Conservation (phyloP, 1,140 invertebrate species). For the Liolophura sinensis region DNA sequence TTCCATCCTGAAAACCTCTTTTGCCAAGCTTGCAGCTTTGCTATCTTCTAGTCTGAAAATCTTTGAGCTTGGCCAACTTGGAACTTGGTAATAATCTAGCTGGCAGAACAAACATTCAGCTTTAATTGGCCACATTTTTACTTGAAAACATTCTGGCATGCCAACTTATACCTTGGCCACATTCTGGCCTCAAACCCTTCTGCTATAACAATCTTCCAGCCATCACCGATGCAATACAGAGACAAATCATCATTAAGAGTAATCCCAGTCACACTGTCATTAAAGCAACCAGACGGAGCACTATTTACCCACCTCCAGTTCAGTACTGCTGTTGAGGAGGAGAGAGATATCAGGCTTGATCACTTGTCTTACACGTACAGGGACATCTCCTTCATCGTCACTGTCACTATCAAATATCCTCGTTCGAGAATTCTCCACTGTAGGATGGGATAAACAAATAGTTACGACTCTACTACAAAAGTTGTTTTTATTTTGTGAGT, state of each 20-base stretch:
- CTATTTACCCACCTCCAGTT: conserved; percentile 2
- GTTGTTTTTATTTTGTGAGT: background rate
- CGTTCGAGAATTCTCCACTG: conserved; percentile 53
- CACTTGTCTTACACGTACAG: conserved; percentile 55
- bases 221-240: conserved; percentile 12
- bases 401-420: conserved; percentile 30
- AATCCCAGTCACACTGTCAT: background rate
- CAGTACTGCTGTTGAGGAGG: conserved; percentile 30
- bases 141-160: too few species aligned
- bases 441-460: conserved; percentile 20
- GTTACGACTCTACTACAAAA: conserved; percentile 5
- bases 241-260: conserved; percentile 7
- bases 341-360: conserved; percentile 61
- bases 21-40: too few species aligned
- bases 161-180: too few species aligned
- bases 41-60: too few species aligned
- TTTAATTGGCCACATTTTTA: too few species aligned
- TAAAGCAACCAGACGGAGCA: conserved; percentile 3
- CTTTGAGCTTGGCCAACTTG: too few species aligned
- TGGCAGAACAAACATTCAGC: too few species aligned
- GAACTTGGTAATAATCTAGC: too few species aligned
- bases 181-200: background rate
- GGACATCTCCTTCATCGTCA: conserved; percentile 45
- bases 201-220: conserved; percentile 16
- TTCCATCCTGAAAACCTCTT: background rate